Base-by-base conservation (phyloP, 2,113 vertebrate species). In the Callopanchax toddi region DNA sequence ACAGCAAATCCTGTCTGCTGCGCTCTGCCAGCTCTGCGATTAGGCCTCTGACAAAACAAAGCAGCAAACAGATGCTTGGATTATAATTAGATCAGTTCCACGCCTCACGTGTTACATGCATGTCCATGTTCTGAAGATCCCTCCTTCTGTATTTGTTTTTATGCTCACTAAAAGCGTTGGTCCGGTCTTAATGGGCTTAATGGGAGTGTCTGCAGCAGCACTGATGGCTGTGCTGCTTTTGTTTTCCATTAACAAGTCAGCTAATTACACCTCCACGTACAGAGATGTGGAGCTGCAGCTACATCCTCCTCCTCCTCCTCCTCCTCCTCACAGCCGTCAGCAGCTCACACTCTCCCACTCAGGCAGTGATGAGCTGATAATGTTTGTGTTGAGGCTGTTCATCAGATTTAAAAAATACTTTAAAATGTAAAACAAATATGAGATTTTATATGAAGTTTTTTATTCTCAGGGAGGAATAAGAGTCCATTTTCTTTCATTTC, bases 1-100 rank as follows among this genome's bases (percentile, higher is more conserved):
- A 39, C 49, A 71, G 65, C 60, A 81, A 79, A 87, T 83, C 77
- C 79, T 18, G 54, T 54, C 60, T 17, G 51, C 61, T 44, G 58
- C 3, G 10, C 63, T 57, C 52, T 66, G 73, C 68, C 80, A 56
- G 72, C 61, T 73, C 76, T 82, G 71, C 59, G 45, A 73, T 87
- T 85, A 89, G 60, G 55, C 66, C 22, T 70, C 52, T 7, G 40
- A 67, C 69, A 34, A 45, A 77, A 71, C 74, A 84, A 80, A 83
- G 69, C 76, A 82, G 71, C 23, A 0, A 77, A 60, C 83, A 74
- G 67, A 82, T 76, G 73, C 81, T 71, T 60, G 52, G 51, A 73
- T 63, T 76, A 63, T 68, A 82, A 86, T 79, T 78, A 85, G 48
- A 74, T 34, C 50, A 48, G 43, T 50, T 46, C 49, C 40, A 52